These are phyloP conservation scores for Rhizoglyphus robini DNA, from an alignment of 1,140 invertebrate genomes.

Conservation along the genomic window DNA sequence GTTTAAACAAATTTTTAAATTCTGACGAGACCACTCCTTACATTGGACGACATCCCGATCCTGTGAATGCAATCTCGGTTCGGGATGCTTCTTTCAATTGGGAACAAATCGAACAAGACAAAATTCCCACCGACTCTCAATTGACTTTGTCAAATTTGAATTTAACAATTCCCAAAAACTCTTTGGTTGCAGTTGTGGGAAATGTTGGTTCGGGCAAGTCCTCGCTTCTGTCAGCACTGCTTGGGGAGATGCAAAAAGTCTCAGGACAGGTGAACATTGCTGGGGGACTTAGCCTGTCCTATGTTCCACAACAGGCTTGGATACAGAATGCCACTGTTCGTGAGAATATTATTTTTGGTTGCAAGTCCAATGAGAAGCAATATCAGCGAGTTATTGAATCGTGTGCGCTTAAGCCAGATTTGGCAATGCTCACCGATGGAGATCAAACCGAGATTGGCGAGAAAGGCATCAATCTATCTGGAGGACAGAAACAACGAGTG, in stretches of 20 bases:
- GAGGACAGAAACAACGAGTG: slow-evolving; percentile 32
- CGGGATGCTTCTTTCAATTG: slow-evolving; percentile 26
- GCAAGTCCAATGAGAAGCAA: slow-evolving; percentile 28
- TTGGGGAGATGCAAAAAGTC: slow-evolving; percentile 75
- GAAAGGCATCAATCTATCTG: no score
- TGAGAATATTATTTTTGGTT: slow-evolving; percentile 36
- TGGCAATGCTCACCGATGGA: slow-evolving; percentile 34
- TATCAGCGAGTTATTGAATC: slow-evolving; percentile 33
- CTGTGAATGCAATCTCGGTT: no score
- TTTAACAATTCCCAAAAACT: slow-evolving; percentile 47
- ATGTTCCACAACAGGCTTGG: slow-evolving; percentile 37
- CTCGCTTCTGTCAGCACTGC: slow-evolving; percentile 64
- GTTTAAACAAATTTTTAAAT: no score
- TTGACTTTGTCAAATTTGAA: slow-evolving; percentile 52
- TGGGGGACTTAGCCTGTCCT: slow-evolving; percentile 25
- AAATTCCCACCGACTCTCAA: neutral
- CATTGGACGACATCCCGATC: slow-evolving; percentile 27
- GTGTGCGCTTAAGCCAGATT: no score
- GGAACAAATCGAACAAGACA: slow-evolving; percentile 23
- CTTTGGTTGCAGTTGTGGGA: slow-evolving; percentile 69
- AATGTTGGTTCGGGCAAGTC: slow-evolving; percentile 79
- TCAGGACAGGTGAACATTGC: no score
- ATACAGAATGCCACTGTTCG: slow-evolving; percentile 38
- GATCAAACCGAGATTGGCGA: slow-evolving; percentile 40
- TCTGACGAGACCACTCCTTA: slow-evolving; percentile 28